A percentile compares a stretch with the other conserved stretches of the same genome.
Conservation (phyloP, 2,797 vertebrate species). For the Triplophysa yarkandensis region DNA sequence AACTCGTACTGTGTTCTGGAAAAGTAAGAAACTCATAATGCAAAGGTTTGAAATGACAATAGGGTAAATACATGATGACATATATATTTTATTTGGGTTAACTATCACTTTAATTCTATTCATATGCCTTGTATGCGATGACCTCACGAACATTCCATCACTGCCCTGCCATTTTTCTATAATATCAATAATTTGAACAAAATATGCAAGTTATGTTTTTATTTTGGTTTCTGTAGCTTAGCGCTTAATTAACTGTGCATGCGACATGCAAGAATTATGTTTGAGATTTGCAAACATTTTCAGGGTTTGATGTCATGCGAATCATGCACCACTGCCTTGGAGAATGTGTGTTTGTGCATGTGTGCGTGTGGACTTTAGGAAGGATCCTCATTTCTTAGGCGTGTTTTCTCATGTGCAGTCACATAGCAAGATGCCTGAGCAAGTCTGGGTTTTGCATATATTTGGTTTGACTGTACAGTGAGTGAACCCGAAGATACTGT, state of each 20-base stretch:
- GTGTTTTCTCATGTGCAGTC: constrained; percentile 38
- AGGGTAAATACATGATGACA: too few relatives aligned
- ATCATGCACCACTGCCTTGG: neutral
- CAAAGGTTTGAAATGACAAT: too few relatives aligned
- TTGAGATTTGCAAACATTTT: constrained; percentile 23
- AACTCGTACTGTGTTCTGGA: too few relatives aligned
- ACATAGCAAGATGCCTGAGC: neutral
- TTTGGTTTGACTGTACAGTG: constrained; percentile 41
- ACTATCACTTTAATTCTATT: too few relatives aligned
- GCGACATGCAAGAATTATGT: neutral
- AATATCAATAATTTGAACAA: neutral
- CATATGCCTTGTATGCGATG: neutral
- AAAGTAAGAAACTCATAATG: too few relatives aligned
- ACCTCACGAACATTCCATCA: neutral
- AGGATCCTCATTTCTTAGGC: constrained; percentile 13
- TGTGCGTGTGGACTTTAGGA: neutral
- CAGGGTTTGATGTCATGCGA: neutral
- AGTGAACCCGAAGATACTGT: neutral
- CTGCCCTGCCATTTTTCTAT: neutral
- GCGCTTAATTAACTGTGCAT: constrained; percentile 3
- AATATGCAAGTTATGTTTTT: neutral
- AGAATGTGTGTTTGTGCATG: neutral
- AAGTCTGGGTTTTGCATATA: constrained; percentile 31
- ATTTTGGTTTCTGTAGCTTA: neutral
- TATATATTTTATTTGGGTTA: too few relatives aligned